Percentiles rank a stretch among this genome's conserved stretches.
These are phyloP conservation scores for Meloidogyne exigua DNA, from an alignment of 1,140 invertebrate species.

Conservation along the genomic window DNA sequence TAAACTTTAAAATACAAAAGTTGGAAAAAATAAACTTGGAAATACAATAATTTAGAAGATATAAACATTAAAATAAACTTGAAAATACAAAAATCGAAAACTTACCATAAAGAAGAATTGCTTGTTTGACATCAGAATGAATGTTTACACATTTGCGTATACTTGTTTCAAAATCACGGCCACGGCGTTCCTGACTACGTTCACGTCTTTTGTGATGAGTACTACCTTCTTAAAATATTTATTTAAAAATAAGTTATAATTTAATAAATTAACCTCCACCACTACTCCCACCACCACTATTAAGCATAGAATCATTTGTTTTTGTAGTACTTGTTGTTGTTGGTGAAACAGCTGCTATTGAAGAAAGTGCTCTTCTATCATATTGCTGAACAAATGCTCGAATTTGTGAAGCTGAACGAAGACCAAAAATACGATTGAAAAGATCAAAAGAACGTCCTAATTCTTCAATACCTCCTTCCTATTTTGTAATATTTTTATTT, in stretches of 20 bases:
- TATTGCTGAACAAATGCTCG: conserved; percentile 48
- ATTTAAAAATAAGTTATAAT: not conserved
- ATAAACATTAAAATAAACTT: too few species aligned
- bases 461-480: conserved; percentile 42
- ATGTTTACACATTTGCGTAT: conserved; percentile 51
- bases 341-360: conserved; percentile 8
- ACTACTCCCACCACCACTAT: not conserved
- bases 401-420: conserved; percentile 41
- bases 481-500: not conserved
- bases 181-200: conserved; percentile 27
- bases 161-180: conserved; percentile 42
- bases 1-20: not conserved
- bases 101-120: conserved; percentile 42
- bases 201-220: not conserved
- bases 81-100: not conserved
- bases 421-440: conserved; percentile 42
- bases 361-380: conserved; percentile 28
- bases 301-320: not conserved
- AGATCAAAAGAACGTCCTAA: conserved; percentile 49
- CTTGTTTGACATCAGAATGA: conserved; percentile 45
- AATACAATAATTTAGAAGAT: too few species aligned
- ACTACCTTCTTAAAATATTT: not conserved
- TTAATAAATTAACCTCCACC: not conserved
- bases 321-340: not conserved
- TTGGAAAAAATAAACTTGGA: not conserved